phyloP scores from a whole-genome alignment of 53 echinoderm and acorn worm genomes.

The Crossaster papposus region DNA sequence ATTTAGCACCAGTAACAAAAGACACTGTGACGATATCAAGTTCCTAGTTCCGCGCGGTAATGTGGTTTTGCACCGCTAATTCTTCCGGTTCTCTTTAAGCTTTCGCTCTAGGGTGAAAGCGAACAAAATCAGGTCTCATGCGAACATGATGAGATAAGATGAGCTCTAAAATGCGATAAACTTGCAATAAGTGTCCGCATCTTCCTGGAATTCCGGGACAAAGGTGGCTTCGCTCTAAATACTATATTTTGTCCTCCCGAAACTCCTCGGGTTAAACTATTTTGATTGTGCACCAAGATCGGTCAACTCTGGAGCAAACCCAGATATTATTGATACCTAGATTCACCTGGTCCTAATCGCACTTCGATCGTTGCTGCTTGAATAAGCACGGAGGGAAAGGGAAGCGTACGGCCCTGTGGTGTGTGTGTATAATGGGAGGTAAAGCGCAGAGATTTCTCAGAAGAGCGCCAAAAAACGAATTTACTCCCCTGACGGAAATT shows the following conservation, averaged over 20 bases:
- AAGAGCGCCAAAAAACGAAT: not conserved
- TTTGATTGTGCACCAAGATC: no score
- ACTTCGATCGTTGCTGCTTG: conserved; percentile 16
- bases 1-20: not conserved
- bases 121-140: not conserved
- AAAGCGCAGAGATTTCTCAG: not conserved
- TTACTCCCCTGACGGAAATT: not conserved
- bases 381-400: not conserved
- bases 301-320: not conserved
- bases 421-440: not conserved
- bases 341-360: conserved; percentile 8
- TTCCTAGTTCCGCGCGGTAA: not conserved
- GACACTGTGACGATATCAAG: not conserved
- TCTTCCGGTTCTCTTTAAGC: not conserved
- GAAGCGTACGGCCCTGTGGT: not conserved
- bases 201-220: not conserved
- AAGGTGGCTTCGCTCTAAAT: no score
- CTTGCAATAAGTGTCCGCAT: not conserved
- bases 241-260: no score
- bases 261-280: no score
- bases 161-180: not conserved
- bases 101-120: not conserved
- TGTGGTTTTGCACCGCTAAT: not conserved
- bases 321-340: conserved; percentile 1
- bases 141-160: not conserved